Conservation (phyloP, 1,140 invertebrate genomes). For the Cotesia typhae region DNA sequence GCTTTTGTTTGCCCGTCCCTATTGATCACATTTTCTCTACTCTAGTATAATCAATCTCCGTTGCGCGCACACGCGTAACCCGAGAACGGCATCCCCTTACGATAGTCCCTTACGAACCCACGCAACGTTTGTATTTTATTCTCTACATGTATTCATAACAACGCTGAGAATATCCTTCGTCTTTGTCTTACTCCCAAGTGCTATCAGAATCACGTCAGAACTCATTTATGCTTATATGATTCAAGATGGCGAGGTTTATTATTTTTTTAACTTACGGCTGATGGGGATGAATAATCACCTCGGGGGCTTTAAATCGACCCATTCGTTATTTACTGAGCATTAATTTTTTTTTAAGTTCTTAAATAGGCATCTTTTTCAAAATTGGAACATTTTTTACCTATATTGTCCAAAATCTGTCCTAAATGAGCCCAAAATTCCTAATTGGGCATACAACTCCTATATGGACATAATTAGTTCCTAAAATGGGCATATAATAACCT, state of each 20-base stretch:
- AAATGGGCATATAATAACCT: too few relatives aligned
- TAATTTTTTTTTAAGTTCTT: too few relatives aligned
- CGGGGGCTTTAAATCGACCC: too few relatives aligned
- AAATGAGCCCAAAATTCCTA: too few relatives aligned
- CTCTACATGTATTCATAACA: conserved; percentile 14
- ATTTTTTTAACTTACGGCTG: not conserved
- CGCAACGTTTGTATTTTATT: conserved; percentile 17
- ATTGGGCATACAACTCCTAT: too few relatives aligned
- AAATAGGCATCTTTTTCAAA: too few relatives aligned
- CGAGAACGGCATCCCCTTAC: conserved; percentile 38
- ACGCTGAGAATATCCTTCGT: not conserved
- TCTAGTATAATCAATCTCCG: conserved; percentile 65
- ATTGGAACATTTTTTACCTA: too few relatives aligned
- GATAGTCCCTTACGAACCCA: conserved; percentile 29
- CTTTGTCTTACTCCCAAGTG: conserved; percentile 37
- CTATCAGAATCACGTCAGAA: conserved; percentile 34
- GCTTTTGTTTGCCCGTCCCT: conserved; percentile 60
- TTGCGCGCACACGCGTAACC: conserved; percentile 46
- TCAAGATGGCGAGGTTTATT: too few relatives aligned
- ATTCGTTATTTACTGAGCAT: too few relatives aligned
- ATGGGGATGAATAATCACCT: too few relatives aligned
- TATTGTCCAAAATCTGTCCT: too few relatives aligned
- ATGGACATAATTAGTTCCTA: too few relatives aligned
- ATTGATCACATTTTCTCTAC: conserved; percentile 66
- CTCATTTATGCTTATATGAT: conserved; percentile 2